Evolutionary conservation across 2,888 invertebrate genomes (phyloP).

Genomic region (Andrena bicolor): DNA sequence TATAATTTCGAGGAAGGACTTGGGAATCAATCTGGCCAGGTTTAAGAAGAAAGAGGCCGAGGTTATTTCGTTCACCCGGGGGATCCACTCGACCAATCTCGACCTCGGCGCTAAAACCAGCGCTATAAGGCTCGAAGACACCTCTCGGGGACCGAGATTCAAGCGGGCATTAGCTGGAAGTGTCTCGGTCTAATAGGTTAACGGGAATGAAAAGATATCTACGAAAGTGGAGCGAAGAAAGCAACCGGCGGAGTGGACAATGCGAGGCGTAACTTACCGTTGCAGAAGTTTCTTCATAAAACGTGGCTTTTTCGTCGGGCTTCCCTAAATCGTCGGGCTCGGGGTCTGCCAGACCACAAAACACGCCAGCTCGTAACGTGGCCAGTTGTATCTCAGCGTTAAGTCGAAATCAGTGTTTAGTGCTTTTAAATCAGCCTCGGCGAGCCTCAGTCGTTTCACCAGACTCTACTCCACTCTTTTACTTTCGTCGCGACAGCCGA

Average conservation of each 20-base stretch:
- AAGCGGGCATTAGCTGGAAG: conserved; percentile 35
- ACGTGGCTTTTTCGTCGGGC: conserved; percentile 3
- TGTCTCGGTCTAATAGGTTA: conserved; percentile 54
- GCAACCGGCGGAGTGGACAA: conserved; percentile 1
- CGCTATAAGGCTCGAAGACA: background rate
- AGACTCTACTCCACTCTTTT: conserved; percentile 17
- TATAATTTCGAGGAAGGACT: conserved; percentile 6
- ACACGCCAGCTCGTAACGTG: conserved; percentile 35
- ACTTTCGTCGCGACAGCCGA: conserved; percentile 31
- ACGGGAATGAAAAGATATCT: conserved; percentile 63
- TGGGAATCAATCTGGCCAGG: conserved; percentile 15
- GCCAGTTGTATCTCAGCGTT: conserved; percentile 77
- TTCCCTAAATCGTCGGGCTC: conserved; percentile 55
- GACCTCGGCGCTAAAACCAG: conserved; percentile 3
- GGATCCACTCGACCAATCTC: background rate
- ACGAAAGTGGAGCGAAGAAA: conserved; percentile 16
- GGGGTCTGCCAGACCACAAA: conserved; percentile 42
- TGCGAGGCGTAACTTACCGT: conserved; percentile 21
- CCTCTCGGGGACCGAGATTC: conserved; percentile 11
- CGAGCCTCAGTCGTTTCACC: conserved; percentile 5
- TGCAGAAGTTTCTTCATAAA: conserved; percentile 53
- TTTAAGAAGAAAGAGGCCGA: conserved; percentile 9
- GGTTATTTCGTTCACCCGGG: conserved; percentile 3
- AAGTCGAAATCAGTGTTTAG: conserved; percentile 81
- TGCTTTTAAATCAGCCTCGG: conserved; percentile 77